phyloP scores from a whole-genome alignment of 2,113 vertebrate genomes.

The Onychorhynchus coronatus region DNA sequence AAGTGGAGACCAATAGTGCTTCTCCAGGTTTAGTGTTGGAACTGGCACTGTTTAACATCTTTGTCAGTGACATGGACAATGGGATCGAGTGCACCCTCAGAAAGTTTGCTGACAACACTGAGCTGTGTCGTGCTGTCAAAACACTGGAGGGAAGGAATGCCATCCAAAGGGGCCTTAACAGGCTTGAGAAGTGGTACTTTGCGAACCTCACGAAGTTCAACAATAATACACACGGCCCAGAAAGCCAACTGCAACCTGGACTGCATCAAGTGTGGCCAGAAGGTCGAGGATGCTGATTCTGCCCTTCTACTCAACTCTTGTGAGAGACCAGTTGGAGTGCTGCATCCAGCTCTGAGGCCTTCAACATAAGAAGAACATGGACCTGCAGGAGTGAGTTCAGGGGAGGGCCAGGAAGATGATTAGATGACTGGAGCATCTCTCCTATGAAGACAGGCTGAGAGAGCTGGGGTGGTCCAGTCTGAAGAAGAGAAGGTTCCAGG shows the following conservation, averaged over 20 bases:
- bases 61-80: neutral
- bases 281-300: neutral
- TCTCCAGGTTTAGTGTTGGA: neutral
- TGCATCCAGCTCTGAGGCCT: neutral
- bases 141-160: no score
- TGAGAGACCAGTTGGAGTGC: neutral
- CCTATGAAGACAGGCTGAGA: neutral
- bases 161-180: neutral
- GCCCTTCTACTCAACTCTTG: neutral
- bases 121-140: neutral
- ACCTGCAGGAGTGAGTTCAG: neutral
- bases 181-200: neutral
- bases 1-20: no score
- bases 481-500: neutral
- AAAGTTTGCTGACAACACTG: neutral
- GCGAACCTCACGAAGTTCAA: neutral
- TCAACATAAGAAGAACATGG: neutral
- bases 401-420: neutral
- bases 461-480: neutral
- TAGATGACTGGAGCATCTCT: neutral
- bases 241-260: neutral
- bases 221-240: no score
- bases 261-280: neutral
- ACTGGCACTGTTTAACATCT: neutral
- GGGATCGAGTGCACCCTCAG: neutral